Conservation (phyloP, 2,113 vertebrate species). For the Gasterosteus aculeatus region DNA sequence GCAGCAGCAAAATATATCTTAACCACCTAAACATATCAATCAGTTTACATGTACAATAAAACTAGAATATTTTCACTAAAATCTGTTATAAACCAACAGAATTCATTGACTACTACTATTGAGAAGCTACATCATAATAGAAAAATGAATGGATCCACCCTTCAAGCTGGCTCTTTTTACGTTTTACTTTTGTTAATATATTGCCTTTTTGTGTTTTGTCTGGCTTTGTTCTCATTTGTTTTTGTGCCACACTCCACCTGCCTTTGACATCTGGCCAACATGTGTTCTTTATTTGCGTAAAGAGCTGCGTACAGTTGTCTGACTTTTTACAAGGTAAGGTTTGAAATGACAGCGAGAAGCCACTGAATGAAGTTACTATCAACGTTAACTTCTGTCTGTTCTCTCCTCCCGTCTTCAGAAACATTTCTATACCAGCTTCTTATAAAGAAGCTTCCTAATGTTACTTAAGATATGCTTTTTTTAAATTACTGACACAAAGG, state of each 20-base stretch:
- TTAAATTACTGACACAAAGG: background rate
- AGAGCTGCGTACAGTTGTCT: constrained; percentile 6
- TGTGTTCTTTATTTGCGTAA: constrained; percentile 43
- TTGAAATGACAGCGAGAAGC: constrained; percentile 24
- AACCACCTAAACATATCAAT: background rate
- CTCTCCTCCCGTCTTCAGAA: background rate
- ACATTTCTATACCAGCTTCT: background rate
- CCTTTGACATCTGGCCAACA: constrained; percentile 47
- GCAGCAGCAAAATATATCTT: background rate
- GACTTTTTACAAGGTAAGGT: constrained; percentile 13
- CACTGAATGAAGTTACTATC: constrained; percentile 4
- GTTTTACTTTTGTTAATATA: background rate
- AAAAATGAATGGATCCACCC: background rate
- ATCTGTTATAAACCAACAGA: too few species aligned
- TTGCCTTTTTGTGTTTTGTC: background rate
- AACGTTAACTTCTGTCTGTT: constrained; percentile 1
- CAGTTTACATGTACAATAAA: too few species aligned
- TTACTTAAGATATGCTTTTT: background rate
- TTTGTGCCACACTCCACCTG: constrained; percentile 25
- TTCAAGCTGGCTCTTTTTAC: background rate
- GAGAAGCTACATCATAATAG: background rate
- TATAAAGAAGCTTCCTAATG: background rate
- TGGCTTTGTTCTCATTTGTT: background rate
- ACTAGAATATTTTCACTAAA: too few species aligned
- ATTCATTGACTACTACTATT: background rate